A percentile compares a stretch with the other conserved stretches of the same genome.
Evolutionary conservation across 2,888 invertebrate genomes (phyloP).

Genomic region (Desoria tigrina): DNA sequence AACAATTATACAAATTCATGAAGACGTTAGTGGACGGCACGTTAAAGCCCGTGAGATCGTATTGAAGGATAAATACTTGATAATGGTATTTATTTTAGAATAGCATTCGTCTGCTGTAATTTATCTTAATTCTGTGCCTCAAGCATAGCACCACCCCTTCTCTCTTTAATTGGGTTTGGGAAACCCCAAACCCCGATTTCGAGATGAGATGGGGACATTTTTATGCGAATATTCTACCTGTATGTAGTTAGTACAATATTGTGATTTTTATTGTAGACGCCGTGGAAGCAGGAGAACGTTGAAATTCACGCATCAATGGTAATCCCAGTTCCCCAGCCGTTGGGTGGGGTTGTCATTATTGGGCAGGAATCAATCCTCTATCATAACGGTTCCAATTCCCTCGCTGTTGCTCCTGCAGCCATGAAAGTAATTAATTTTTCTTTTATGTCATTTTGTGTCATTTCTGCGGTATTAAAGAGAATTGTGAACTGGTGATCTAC

Average conservation of each 20-base stretch:
- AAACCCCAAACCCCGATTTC: no score
- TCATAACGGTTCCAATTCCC: conserved; percentile 86
- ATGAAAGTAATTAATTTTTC: conserved; percentile 85
- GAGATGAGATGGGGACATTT: no score
- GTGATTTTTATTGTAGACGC: conserved; percentile 62
- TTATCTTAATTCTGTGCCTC: conserved; percentile 17
- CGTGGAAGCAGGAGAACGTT: conserved; percentile 98
- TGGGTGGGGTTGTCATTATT: conserved; percentile 92
- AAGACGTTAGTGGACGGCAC: conserved; percentile 92
- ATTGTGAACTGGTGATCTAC: no score
- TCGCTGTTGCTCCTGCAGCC: conserved; percentile 89
- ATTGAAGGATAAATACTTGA: conserved; percentile 90
- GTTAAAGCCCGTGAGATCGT: conserved; percentile 96
- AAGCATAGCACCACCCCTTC: no score
- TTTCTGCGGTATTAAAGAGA: no score
- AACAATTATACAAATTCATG: conserved; percentile 88
- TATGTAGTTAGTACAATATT: neutral
- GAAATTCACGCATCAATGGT: conserved; percentile 94
- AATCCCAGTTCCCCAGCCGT: conserved; percentile 94
- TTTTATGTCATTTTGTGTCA: no score
- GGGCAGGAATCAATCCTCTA: conserved; percentile 97
- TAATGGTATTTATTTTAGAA: conserved; percentile 69
- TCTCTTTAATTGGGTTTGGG: no score
- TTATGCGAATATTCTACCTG: neutral
- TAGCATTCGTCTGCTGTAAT: no score